Evolutionary conservation across 2,113 vertebrate genomes (phyloP).

Genomic region (Albula goreensis): DNA sequence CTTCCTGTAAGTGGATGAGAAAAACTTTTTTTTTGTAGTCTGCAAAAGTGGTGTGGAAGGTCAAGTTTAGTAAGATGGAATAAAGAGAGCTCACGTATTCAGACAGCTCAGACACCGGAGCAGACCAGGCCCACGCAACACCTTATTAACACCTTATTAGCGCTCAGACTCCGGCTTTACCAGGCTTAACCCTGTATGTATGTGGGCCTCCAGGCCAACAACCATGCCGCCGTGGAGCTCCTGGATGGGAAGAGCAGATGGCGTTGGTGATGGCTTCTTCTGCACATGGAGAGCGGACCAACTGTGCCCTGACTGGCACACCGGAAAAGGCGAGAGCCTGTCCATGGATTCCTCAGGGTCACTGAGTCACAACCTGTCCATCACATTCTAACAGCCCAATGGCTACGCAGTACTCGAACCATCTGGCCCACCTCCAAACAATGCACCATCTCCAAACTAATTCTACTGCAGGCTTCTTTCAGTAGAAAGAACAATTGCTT

Average conservation of each 20-base stretch:
- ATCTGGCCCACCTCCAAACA: slow-evolving; percentile 24
- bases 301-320: slow-evolving; percentile 41
- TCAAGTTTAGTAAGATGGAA: background rate
- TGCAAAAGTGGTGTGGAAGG: background rate
- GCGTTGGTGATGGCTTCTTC: slow-evolving; percentile 52
- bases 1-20: background rate
- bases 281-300: slow-evolving; percentile 53
- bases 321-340: slow-evolving; percentile 56
- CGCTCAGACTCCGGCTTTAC: background rate
- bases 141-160: slow-evolving; percentile 43
- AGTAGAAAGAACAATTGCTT: background rate
- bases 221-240: background rate
- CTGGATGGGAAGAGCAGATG: slow-evolving; percentile 57
- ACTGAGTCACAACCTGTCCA: slow-evolving; percentile 66
- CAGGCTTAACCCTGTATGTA: slow-evolving; percentile 2
- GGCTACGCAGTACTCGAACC: slow-evolving; percentile 42
- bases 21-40: background rate
- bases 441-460: background rate
- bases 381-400: slow-evolving; percentile 53
- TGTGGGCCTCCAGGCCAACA: background rate
- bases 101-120: slow-evolving; percentile 34
- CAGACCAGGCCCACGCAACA: slow-evolving; percentile 18
- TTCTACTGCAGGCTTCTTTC: background rate
- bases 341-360: slow-evolving; percentile 68
- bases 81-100: background rate